A percentile compares a stretch with the other conserved stretches of the same genome.
These are phyloP conservation scores for Drosophila lini DNA, from an alignment of 1,140 invertebrate genomes.

Conservation along the genomic window DNA sequence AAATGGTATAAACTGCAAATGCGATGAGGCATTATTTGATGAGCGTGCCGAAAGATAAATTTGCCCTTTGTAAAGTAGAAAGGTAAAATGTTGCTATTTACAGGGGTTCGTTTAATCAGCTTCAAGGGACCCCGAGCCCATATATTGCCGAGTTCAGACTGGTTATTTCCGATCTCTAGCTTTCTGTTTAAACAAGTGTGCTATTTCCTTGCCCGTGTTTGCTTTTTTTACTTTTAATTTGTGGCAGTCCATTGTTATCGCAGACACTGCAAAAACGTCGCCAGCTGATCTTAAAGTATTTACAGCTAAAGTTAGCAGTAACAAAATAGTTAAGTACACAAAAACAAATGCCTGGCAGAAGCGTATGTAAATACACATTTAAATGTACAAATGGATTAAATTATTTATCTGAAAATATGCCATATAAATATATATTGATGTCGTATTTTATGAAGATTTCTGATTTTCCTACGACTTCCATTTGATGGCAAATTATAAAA, in stretches of 20 bases:
- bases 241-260: constrained; percentile 33
- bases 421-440: neutral
- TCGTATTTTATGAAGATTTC: neutral
- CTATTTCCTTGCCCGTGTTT: constrained; percentile 21
- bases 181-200: constrained; percentile 49
- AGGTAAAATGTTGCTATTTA: neutral
- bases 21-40: constrained; percentile 21
- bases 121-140: neutral
- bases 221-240: constrained; percentile 21
- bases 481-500: constrained; percentile 40
- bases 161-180: constrained; percentile 17
- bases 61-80: constrained; percentile 16
- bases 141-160: constrained; percentile 25
- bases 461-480: neutral
- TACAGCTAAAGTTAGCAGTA: constrained; percentile 21
- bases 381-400: constrained; percentile 4
- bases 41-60: constrained; percentile 28
- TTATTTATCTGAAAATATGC: neutral
- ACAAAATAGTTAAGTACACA: constrained; percentile 31
- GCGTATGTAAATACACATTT: constrained; percentile 29
- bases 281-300: constrained; percentile 52
- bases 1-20: constrained; percentile 10
- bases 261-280: constrained; percentile 19
- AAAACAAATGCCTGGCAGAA: constrained; percentile 16
- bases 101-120: constrained; percentile 7